These are phyloP conservation scores for Petrocephalus zakoni DNA, from an alignment of 2,113 vertebrate species.

Conservation along the genomic window DNA sequence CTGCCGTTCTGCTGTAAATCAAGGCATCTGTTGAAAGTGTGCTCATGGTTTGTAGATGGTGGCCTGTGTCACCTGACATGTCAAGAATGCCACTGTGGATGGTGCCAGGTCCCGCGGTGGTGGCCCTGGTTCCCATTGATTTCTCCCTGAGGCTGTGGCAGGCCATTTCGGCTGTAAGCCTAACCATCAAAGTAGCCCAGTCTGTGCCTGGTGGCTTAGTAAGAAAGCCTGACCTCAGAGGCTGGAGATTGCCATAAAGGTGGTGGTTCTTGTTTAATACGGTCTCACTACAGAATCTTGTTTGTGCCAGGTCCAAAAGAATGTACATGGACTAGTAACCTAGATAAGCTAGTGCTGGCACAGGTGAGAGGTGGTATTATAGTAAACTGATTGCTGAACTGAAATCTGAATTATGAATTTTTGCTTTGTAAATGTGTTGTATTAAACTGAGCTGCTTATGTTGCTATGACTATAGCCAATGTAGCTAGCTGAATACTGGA, in stretches of 20 bases:
- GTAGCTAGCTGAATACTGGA: background rate
- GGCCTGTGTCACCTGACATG: slow-evolving; percentile 33
- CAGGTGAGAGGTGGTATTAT: background rate
- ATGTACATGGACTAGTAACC: slow-evolving; percentile 30
- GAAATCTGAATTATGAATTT: background rate
- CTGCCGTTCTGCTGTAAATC: background rate
- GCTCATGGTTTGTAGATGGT: background rate
- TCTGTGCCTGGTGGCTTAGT: too few relatives aligned
- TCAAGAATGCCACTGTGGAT: slow-evolving; percentile 50
- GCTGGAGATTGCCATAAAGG: too few relatives aligned
- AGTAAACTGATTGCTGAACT: background rate
- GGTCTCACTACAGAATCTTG: too few relatives aligned
- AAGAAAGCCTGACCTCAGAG: too few relatives aligned
- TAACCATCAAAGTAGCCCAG: slow-evolving; percentile 34
- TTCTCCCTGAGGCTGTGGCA: slow-evolving; percentile 34
- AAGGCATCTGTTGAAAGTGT: background rate
- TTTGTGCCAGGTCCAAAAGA: too few relatives aligned
- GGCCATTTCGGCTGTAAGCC: slow-evolving; percentile 36
- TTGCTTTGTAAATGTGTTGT: background rate
- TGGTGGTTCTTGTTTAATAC: too few relatives aligned
- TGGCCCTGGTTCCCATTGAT: slow-evolving; percentile 42
- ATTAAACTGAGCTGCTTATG: background rate
- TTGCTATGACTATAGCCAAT: background rate
- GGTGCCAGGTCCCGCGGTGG: slow-evolving; percentile 37
- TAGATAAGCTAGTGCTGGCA: background rate